A percentile compares a stretch with the other conserved stretches of the same genome.
These are phyloP conservation scores for Sinocyclocheilus rhinocerous DNA, from an alignment of 2,113 vertebrate genomes.

Conservation along the genomic window DNA sequence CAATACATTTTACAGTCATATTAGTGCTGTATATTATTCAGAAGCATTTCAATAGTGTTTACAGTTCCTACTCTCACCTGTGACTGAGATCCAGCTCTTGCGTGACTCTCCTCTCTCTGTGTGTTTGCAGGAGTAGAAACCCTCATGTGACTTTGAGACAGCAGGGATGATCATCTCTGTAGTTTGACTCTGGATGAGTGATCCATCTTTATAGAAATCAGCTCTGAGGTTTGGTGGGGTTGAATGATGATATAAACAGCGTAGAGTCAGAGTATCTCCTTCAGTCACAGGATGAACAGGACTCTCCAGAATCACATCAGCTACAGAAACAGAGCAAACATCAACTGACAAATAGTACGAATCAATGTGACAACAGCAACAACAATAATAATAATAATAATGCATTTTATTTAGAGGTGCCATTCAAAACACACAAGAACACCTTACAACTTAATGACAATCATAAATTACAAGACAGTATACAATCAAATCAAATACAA, in stretches of 20 bases:
- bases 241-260: neutral
- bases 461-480: neutral
- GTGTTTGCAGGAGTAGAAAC: conserved; percentile 43
- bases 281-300: conserved; percentile 47
- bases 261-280: conserved; percentile 44
- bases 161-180: conserved; percentile 35
- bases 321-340: conserved; percentile 11
- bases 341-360: too few species aligned
- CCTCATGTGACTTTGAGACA: conserved; percentile 39
- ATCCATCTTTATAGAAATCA: conserved; percentile 34
- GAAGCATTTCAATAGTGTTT: neutral
- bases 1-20: neutral
- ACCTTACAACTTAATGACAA: too few species aligned
- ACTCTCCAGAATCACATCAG: conserved; percentile 47
- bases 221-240: neutral
- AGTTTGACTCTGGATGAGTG: conserved; percentile 19
- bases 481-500: neutral
- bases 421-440: too few species aligned
- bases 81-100: conserved; percentile 49
- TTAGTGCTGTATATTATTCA: neutral
- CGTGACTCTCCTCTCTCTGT: conserved; percentile 17
- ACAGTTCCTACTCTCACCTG: neutral
- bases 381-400: too few species aligned
- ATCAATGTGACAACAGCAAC: too few species aligned
- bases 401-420: too few species aligned